Conservation (phyloP, 2,113 vertebrate genomes). For the Clupea harengus region DNA sequence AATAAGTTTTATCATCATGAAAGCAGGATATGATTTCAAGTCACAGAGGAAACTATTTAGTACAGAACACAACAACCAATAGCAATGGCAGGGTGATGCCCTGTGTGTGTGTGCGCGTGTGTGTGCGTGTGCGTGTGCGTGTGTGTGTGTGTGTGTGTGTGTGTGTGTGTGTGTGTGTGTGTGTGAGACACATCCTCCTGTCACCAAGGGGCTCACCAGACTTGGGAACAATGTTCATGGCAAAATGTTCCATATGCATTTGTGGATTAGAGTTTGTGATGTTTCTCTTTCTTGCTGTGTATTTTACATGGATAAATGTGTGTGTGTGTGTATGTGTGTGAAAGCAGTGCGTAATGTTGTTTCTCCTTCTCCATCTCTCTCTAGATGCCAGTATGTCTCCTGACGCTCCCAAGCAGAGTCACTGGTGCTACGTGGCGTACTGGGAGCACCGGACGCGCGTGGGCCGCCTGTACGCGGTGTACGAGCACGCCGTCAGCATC, state of each 20-base stretch:
- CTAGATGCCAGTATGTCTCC: slow-evolving; percentile 92
- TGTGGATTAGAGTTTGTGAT: neutral
- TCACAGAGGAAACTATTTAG: neutral
- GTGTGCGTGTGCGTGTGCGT: neutral
- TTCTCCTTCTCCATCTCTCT: slow-evolving; percentile 34
- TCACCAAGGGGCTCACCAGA: no score
- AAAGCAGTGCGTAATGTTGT: neutral
- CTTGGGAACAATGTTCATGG: no score
- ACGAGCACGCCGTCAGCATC: slow-evolving; percentile 96
- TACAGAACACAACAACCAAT: neutral
- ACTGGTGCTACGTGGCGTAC: slow-evolving; percentile 98
- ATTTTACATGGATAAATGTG: neutral
- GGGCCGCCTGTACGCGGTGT: slow-evolving; percentile 96
- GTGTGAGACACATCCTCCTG: no score
- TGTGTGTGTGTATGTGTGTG: neutral
- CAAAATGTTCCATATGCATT: neutral
- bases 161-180: no score
- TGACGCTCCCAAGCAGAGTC: slow-evolving; percentile 87
- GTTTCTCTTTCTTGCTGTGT: neutral
- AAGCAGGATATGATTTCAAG: no score
- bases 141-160: neutral
- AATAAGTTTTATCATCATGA: neutral
- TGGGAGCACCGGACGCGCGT: slow-evolving; percentile 98
- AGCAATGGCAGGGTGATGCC: neutral
- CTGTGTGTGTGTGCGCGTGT: neutral